Evolutionary conservation across 2,113 vertebrate genomes (phyloP), one percentile per base, ranked within the genome.

Genomic region (Pholis gunnellus): DNA sequence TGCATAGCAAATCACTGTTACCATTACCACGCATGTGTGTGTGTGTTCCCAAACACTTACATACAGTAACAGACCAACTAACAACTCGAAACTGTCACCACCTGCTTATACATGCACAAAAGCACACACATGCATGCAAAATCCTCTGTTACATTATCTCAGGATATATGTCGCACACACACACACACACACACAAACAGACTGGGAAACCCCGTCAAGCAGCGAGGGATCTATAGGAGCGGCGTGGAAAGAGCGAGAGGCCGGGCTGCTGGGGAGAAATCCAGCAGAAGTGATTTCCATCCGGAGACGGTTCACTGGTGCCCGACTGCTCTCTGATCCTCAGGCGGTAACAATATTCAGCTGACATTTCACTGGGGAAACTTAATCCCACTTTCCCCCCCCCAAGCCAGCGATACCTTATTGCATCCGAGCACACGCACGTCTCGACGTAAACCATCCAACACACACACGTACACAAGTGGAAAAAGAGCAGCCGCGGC

Each of bases 351-450:
- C 90, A 80, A 83, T 81, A 90, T 86, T 93, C 75, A 82, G 78
- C 88, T 86, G 93, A 91, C 90, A 91, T 93, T 92, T 92, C 75
- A 79, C 46, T 63, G 70, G 54, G 76, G 89, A 89, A 93, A 89
- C 79, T 64, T 81, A 83, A 93, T 79, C 75, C 87, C 67, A 20
- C 42, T 59, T 31, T 65, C 40, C 25, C 61, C 79, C 20, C 44
- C 44, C 14, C 44, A 18, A n/a, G 89, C 88, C 90, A 89, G 86
- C 10, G 22, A 90, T 91, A 89, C 85, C 90, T 76, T 88, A 90
- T 71, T 84, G 79, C 34, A 88, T 40, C 25, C 31, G 50, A 5
- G 10, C 68, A 27, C 65, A 75, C 34, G 15, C 75, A 81, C 20
- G 8, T 34, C 73, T 69, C 50, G 10, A 68, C 52, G 79, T 77